A percentile compares a stretch with the other conserved stretches of the same genome.
Conservation (phyloP, 2,113 vertebrate species). For the Leucopsar rothschildi region DNA sequence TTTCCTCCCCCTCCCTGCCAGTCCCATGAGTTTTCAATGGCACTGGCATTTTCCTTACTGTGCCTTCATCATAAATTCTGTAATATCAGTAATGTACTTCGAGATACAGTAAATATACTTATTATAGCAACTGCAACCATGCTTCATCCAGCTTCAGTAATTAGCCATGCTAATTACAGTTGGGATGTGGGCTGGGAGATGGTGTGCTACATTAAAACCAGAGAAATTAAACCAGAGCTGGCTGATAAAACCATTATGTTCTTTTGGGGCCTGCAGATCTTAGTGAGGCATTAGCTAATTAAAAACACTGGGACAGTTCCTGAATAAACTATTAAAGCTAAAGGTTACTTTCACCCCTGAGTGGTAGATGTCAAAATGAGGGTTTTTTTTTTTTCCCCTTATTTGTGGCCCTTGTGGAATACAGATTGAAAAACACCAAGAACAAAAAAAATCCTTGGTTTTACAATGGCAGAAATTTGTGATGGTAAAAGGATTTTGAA, state of each 20-base stretch:
- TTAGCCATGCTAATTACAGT: conserved; percentile 68
- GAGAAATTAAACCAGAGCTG: conserved; percentile 64
- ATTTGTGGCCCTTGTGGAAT: conserved; percentile 1
- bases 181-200: conserved; percentile 51
- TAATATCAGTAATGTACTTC: conserved; percentile 15
- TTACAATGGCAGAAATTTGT: neutral
- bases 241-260: conserved; percentile 52
- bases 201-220: conserved; percentile 51
- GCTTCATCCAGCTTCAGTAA: conserved; percentile 50
- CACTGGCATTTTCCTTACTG: neutral
- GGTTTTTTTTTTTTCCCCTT: neutral
- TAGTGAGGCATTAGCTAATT: conserved; percentile 65
- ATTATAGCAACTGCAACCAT: conserved; percentile 35
- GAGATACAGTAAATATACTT: conserved; percentile 20
- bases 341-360: conserved; percentile 74
- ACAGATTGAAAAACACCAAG: neutral
- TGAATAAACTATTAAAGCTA: conserved; percentile 68
- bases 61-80: conserved; percentile 25
- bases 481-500: neutral
- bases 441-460: neutral
- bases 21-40: neutral
- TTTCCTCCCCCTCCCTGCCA: neutral
- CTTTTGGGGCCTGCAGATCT: conserved; percentile 57
- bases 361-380: conserved; percentile 54
- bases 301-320: conserved; percentile 57